These are phyloP conservation scores for Plodia interpunctella DNA, from an alignment of 1,140 invertebrate genomes.

Conservation along the genomic window DNA sequence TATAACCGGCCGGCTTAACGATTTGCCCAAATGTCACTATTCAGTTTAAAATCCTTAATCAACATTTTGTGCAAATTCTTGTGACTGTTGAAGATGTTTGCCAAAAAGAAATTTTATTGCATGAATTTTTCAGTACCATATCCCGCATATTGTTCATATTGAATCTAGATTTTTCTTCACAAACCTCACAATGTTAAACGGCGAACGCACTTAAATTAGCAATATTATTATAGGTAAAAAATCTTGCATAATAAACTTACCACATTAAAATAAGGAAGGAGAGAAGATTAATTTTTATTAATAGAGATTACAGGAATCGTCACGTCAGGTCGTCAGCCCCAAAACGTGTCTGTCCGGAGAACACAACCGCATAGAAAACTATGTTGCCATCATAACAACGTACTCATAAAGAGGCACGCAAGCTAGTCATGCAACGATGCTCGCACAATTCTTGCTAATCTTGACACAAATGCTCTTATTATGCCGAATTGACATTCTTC, in stretches of 20 bases:
- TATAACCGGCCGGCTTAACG: not conserved
- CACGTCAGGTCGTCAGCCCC: slow-evolving; percentile 7
- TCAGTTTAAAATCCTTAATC: not conserved
- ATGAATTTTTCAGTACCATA: too few relatives aligned
- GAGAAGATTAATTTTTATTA: not conserved
- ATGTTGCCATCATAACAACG: slow-evolving; percentile 24
- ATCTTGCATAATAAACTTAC: too few relatives aligned
- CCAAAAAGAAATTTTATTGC: too few relatives aligned
- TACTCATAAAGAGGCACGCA: slow-evolving; percentile 33
- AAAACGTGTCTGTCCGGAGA: not conserved
- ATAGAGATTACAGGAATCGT: not conserved
- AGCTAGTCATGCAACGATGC: slow-evolving; percentile 33
- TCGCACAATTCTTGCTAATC: not conserved
- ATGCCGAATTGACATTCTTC: not conserved
- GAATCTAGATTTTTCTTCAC: too few relatives aligned
- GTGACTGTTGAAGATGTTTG: not conserved
- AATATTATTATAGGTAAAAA: too few relatives aligned
- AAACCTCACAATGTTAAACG: too few relatives aligned
- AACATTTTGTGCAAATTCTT: not conserved
- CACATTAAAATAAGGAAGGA: not conserved
- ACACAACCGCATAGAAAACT: slow-evolving; percentile 9
- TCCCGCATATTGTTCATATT: too few relatives aligned
- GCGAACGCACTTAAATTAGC: too few relatives aligned
- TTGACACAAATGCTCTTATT: not conserved
- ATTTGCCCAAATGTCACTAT: not conserved